Evolutionary conservation across 2,113 vertebrate genomes (phyloP).

Genomic region (Phylloscopus trochilus): DNA sequence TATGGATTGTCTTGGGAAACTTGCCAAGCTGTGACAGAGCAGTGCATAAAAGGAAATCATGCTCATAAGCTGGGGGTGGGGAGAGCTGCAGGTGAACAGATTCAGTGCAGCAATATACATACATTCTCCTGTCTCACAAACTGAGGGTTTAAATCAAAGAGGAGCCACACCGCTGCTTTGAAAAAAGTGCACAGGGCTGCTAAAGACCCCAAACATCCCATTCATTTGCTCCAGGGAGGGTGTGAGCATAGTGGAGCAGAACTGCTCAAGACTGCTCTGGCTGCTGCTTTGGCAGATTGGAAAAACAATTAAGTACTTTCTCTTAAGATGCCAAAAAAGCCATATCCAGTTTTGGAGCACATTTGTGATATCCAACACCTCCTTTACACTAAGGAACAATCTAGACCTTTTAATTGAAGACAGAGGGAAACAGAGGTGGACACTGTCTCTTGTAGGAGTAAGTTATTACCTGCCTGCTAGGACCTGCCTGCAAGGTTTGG

Average conservation of each 20-base stretch:
- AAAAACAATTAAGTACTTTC: background rate
- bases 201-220: background rate
- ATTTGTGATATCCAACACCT: background rate
- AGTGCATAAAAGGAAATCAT: conserved; percentile 44
- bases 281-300: background rate
- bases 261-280: background rate
- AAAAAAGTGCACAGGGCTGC: background rate
- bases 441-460: background rate
- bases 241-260: background rate
- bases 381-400: background rate
- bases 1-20: conserved; percentile 52
- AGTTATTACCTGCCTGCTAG: background rate
- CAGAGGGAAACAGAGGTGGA: background rate
- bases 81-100: conserved; percentile 48
- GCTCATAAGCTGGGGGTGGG: conserved; percentile 29
- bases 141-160: background rate
- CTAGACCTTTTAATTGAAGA: background rate
- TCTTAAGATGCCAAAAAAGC: background rate
- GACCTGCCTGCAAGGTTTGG: background rate
- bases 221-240: background rate
- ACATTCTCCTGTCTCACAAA: background rate
- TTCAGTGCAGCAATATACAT: background rate
- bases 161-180: background rate
- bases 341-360: background rate
- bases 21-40: conserved; percentile 60